A percentile compares a stretch with the other conserved stretches of the same genome.
These are phyloP conservation scores for Luffia ferchaultella DNA, from an alignment of 2,888 invertebrate species.

Conservation along the genomic window DNA sequence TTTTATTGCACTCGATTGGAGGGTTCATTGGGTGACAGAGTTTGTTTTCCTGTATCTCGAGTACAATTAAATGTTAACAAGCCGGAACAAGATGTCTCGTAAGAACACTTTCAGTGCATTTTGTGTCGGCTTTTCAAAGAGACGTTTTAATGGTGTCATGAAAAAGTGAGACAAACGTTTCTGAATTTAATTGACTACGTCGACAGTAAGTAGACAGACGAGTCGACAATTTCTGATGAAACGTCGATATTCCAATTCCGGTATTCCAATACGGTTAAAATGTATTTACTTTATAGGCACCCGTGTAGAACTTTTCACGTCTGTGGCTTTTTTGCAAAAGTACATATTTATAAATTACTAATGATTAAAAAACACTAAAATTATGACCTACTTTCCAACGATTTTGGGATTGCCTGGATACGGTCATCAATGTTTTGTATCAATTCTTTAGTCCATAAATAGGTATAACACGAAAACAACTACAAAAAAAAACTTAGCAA, in stretches of 20 bases:
- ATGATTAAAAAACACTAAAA: no score
- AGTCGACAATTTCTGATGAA: background rate
- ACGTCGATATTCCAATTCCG: background rate
- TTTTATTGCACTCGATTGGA: background rate
- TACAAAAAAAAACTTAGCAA: no score
- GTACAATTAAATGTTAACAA: background rate
- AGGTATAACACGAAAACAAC: no score
- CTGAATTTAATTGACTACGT: background rate
- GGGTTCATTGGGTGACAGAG: background rate
- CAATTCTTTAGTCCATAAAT: no score
- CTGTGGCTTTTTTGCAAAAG: no score
- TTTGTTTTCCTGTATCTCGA: background rate
- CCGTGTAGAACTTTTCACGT: no score
- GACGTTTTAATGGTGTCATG: background rate
- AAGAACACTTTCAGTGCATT: background rate
- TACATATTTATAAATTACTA: no score
- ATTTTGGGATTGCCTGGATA: no score
- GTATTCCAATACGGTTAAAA: no score
- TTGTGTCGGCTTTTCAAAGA: background rate
- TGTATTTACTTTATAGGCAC: no score
- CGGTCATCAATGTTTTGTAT: no score
- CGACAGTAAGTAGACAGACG: background rate
- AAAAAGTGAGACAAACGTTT: background rate
- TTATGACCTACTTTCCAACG: no score
- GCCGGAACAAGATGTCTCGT: background rate